phyloP scores from a whole-genome alignment of 2,888 invertebrate species.

The Timandra comae region DNA sequence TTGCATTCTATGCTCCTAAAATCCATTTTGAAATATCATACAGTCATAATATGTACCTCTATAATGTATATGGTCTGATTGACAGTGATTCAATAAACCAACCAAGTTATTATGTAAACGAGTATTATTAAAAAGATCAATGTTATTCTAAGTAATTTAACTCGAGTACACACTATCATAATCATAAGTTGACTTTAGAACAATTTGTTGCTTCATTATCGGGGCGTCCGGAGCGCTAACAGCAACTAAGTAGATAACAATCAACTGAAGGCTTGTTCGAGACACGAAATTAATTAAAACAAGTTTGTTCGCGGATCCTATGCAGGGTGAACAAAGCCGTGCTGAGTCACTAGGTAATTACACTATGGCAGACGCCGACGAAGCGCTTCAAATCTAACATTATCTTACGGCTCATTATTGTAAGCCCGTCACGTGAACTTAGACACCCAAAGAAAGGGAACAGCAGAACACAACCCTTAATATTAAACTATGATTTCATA shows the following conservation, averaged over 20 bases:
- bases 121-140: too few relatives aligned
- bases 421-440: conserved; percentile 30
- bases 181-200: conserved; percentile 52
- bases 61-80: too few relatives aligned
- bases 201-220: conserved; percentile 70
- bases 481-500: conserved; percentile 20
- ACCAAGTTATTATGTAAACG: too few relatives aligned
- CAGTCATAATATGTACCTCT: too few relatives aligned
- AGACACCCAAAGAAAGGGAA: conserved; percentile 3
- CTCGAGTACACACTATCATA: conserved; percentile 23
- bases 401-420: conserved; percentile 54
- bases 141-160: too few relatives aligned
- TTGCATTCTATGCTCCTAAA: too few relatives aligned
- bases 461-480: conserved; percentile 13
- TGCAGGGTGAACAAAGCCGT: conserved; percentile 72
- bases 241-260: conserved; percentile 76
- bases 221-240: conserved; percentile 66
- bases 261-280: conserved; percentile 73
- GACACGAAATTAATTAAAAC: conserved; percentile 78
- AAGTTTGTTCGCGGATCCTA: conserved; percentile 76
- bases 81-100: too few relatives aligned
- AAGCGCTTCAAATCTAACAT: conserved; percentile 64
- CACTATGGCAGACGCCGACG: conserved; percentile 51
- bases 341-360: conserved; percentile 76
- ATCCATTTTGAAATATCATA: too few relatives aligned